Base-by-base conservation (phyloP, 64 coral and sea anemone species). In the Stichodactyla mertensii region DNA sequence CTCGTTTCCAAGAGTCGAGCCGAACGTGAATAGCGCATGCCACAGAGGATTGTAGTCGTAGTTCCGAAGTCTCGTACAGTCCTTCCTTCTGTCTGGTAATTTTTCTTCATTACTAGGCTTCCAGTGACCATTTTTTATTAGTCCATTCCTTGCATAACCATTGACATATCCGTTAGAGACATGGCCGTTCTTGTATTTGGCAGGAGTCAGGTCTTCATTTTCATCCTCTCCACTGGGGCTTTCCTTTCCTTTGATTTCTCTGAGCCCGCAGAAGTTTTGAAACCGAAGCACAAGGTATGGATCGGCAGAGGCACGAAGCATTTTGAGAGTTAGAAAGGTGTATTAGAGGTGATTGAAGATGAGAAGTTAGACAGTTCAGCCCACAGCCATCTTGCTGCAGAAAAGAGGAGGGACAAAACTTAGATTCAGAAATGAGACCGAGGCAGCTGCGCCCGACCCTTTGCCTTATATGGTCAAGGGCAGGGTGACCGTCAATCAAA, bases 251-350 rank as follows among this genome's bases (percentile, higher is more conserved):
- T 90, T 79, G 0, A 57, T 61, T 87, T 90, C 88, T 85, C 56
- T 89, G 7, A 97, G 78, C 16, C 94, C 94, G 71, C 88, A 97
- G 26, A 86, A 69, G 11, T 36, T 83, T 79, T 97, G 94, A 80
- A 97, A 97, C 71, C 88, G 89, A 28, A 84, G 89, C 70, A 97
- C 94, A 54, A 93, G 71, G 89, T 86, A 93, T 4, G 94, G 94
- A 70, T 97, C 94, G 26, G 91, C 91, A n/a, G 91, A 78, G 59
- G 94, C 80, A 92, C 82, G 88, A n/a, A 97, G 91, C 94, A 97
- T 97, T 55, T n/a, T 86, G 69, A 31, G 24, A 74, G 24, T 26
- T 27, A 3, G 7, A 31, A 31, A 36, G 69, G 10, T 27, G 16
- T 31, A 23, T 74, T 66, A 26, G 69, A 74, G 69, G 22, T 27